Evolutionary conservation across 2,113 vertebrate genomes (phyloP).

Genomic region (Hemiscyllium ocellatum): DNA sequence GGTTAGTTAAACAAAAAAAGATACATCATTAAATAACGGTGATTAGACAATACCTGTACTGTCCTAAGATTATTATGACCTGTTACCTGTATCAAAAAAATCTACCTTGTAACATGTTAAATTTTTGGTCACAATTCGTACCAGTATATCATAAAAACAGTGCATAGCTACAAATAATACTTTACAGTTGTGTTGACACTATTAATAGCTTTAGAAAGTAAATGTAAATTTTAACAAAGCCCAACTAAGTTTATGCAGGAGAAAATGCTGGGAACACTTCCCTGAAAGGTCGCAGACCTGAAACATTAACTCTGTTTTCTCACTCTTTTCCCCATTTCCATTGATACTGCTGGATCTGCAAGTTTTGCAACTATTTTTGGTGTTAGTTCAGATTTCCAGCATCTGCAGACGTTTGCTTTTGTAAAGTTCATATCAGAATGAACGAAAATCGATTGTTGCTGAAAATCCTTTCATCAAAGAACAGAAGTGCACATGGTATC

Average conservation of each 20-base stretch:
- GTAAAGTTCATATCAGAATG: not conserved
- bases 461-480: not conserved
- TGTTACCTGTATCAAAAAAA: not conserved
- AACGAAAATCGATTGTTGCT: not conserved
- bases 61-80: too few species aligned
- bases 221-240: not conserved
- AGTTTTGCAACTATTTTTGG: not conserved
- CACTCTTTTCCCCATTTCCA: not conserved
- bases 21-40: not conserved
- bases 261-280: not conserved
- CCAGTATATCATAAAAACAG: not conserved
- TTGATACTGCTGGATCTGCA: not conserved
- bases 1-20: not conserved
- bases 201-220: not conserved
- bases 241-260: not conserved
- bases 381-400: not conserved
- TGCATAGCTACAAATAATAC: not conserved
- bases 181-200: not conserved
- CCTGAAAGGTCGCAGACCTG: not conserved
- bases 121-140: not conserved
- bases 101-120: not conserved
- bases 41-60: not conserved
- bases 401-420: not conserved
- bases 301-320: too few species aligned
- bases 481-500: not conserved